Base-by-base conservation (phyloP, 1,140 invertebrate species). In the Solenopsis invicta region DNA sequence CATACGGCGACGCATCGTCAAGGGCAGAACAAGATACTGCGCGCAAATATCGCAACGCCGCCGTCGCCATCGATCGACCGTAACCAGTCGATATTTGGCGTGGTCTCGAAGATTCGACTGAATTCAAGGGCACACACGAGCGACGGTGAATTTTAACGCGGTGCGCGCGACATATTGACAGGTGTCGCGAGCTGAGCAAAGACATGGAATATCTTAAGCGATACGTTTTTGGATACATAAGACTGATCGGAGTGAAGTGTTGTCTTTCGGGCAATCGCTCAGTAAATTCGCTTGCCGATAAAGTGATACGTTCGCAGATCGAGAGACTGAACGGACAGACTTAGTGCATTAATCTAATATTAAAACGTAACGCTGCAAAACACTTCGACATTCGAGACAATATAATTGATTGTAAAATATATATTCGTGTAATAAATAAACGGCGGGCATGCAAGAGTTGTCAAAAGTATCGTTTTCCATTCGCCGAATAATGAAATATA, bases 111-210 rank as follows among this genome's bases (percentile, higher is more conserved):
- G 41, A 34, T 54, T 61, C 78, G 66, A 52, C 62, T 71, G 77
- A 87, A 87, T 87, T 59, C 54, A 50, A 62, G 24, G 34, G 50
- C 52, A 62, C 50, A 41, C 41, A 41, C 0, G 8, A 4, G 41
- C n/a, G 50, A 48, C 59, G 72, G 54, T 88, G 75, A 89, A 89
- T 89, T 88, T 89, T 88, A 85, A 89, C 76, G 88, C n/a, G 41
- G 24, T 64, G 78, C 61, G 41, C 45, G 37, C 62, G 87, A 74
- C 88, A 89, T 88, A 89, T 88, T 87, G 88, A 88, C 87, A 88
- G 87, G 75, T 80, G 75, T 86, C 88, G 45, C 12, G 16, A n/a
- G 34, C 12, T 18, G 1, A 78, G 54, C 21, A n/a, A 56, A 37
- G 21, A 59, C 34, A 13, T 29, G 50, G 37, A 69, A 56, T 69